These are phyloP conservation scores for Tyrannus savana DNA, from an alignment of 2,113 vertebrate species.

Conservation along the genomic window DNA sequence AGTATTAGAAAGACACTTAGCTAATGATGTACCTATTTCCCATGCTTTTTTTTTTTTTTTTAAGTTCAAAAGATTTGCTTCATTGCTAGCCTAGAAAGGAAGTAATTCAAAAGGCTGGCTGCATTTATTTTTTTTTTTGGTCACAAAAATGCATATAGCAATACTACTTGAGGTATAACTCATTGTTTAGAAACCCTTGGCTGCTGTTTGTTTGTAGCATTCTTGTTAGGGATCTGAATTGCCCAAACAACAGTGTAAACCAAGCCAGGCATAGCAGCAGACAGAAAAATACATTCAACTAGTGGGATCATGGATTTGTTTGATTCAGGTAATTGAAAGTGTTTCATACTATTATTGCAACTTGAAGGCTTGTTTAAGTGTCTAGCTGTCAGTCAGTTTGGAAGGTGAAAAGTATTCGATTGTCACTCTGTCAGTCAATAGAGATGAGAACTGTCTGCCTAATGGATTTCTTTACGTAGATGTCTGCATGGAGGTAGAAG, in stretches of 20 bases:
- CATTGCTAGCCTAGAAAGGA: not conserved
- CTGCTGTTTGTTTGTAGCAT: constrained; percentile 48
- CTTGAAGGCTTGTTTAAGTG: constrained; percentile 96
- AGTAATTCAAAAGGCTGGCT: not conserved
- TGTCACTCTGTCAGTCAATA: constrained; percentile 99
- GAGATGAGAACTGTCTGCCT: constrained; percentile 98
- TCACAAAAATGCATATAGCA: not conserved
- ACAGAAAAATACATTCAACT: constrained; percentile 83
- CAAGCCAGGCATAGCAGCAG: constrained; percentile 76
- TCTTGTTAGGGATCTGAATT: constrained; percentile 68
- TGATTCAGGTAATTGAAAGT: constrained; percentile 97
- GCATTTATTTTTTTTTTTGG: constrained; percentile 26
- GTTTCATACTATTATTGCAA: constrained; percentile 97
- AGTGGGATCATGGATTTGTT: constrained; percentile 95
- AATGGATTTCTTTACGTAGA: constrained; percentile 98
- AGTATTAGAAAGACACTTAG: not conserved
- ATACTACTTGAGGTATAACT: constrained; percentile 28
- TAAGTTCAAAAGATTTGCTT: not conserved
- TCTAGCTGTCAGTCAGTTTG: constrained; percentile 94
- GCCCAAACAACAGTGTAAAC: constrained; percentile 73
- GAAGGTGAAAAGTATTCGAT: constrained; percentile 94
- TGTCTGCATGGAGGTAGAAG: constrained; percentile 92
- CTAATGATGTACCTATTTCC: not conserved
- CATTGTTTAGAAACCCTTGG: constrained; percentile 45
- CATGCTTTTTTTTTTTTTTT: not conserved